A percentile compares a stretch with the other conserved stretches of the same genome.
phyloP scores from a whole-genome alignment of 1,140 invertebrate genomes.

The Melitaea cinxia region DNA sequence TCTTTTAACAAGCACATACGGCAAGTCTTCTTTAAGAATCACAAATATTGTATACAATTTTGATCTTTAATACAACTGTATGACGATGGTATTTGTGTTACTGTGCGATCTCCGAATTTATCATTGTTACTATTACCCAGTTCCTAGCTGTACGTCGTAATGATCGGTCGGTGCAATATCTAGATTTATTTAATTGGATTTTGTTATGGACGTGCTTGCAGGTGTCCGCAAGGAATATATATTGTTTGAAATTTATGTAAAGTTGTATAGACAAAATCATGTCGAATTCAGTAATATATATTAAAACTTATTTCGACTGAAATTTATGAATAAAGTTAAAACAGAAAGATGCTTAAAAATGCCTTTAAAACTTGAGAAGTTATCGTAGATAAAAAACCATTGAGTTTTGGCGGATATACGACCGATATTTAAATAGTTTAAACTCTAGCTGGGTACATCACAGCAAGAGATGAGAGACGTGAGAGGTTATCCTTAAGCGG shows the following conservation, averaged over 20 bases:
- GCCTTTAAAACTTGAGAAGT: too few relatives aligned
- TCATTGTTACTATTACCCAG: slow-evolving; percentile 33
- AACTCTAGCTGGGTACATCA: slow-evolving; percentile 50
- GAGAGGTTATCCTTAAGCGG: slow-evolving; percentile 57
- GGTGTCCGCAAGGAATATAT: slow-evolving; percentile 63
- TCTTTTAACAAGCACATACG: slow-evolving; percentile 60
- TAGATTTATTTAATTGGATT: slow-evolving; percentile 54
- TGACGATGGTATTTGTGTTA: slow-evolving; percentile 15
- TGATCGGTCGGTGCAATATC: slow-evolving; percentile 68
- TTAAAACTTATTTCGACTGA: neutral
- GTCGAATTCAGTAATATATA: neutral
- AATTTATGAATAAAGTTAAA: too few relatives aligned
- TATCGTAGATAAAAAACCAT: too few relatives aligned
- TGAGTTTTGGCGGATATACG: slow-evolving; percentile 2
- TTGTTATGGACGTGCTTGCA: slow-evolving; percentile 51
- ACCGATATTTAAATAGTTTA: slow-evolving; percentile 29
- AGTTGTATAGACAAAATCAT: slow-evolving; percentile 26
- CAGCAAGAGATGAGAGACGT: slow-evolving; percentile 58
- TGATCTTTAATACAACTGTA: slow-evolving; percentile 4
- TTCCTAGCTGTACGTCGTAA: slow-evolving; percentile 47
- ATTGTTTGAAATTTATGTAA: slow-evolving; percentile 61
- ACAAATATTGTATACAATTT: slow-evolving; percentile 13
- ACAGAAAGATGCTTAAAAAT: too few relatives aligned
- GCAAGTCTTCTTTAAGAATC: slow-evolving; percentile 11
- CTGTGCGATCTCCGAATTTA: slow-evolving; percentile 21